Conservation (phyloP, 92 coral and sea anemone genomes). For the Porites rus region DNA sequence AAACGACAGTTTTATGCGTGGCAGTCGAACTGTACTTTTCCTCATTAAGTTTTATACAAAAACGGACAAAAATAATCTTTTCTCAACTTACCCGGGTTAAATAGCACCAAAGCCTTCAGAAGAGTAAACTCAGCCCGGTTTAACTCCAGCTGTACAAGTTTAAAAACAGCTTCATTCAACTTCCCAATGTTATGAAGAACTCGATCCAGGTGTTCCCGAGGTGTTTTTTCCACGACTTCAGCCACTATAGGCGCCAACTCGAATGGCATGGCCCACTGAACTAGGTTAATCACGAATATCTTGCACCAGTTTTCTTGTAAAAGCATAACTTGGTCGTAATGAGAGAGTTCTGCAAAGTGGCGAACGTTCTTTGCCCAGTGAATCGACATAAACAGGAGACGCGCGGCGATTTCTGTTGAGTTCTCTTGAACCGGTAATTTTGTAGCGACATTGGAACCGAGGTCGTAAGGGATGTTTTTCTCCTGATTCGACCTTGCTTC, state of each 20-base stretch:
- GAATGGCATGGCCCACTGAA: slow-evolving; percentile 97
- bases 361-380: slow-evolving; percentile 98
- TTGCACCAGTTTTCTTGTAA: slow-evolving; percentile 95
- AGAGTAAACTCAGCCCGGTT: slow-evolving; percentile 89
- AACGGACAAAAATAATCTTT: not conserved
- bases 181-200: slow-evolving; percentile 93
- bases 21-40: not conserved
- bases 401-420: slow-evolving; percentile 89
- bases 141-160: slow-evolving; percentile 89
- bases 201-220: slow-evolving; percentile 80
- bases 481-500: slow-evolving; percentile 64
- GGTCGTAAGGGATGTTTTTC: slow-evolving; percentile 44
- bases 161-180: slow-evolving; percentile 92
- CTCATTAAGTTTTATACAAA: not conserved
- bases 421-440: slow-evolving; percentile 59
- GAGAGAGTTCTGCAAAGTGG: slow-evolving; percentile 94
- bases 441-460: slow-evolving; percentile 34
- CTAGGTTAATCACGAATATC: slow-evolving; percentile 88
- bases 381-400: slow-evolving; percentile 91
- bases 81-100: slow-evolving; percentile 88
- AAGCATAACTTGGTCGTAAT: slow-evolving; percentile 89
- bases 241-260: slow-evolving; percentile 86
- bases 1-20: too few relatives aligned
- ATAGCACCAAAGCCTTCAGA: slow-evolving; percentile 90
- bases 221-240: slow-evolving; percentile 80